phyloP scores from a whole-genome alignment of 2,888 invertebrate genomes.

The Dasypolia templi region DNA sequence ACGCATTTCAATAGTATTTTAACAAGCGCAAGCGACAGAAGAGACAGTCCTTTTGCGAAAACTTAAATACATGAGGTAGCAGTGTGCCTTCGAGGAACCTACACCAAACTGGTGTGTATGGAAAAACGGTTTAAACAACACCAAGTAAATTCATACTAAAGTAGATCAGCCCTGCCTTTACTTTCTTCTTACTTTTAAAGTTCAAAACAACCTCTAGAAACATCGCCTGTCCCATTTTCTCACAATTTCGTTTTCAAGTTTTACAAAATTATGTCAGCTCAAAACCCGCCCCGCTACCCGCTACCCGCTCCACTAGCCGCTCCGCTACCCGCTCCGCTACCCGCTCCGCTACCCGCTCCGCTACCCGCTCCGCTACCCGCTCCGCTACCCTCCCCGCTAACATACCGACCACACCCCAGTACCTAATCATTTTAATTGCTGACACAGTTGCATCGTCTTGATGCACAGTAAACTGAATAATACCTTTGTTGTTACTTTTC shows the following conservation, averaged over 20 bases:
- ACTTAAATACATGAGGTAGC: neutral
- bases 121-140: too few species aligned
- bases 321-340: constrained; percentile 59
- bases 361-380: constrained; percentile 46
- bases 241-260: neutral
- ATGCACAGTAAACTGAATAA: constrained; percentile 81
- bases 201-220: neutral
- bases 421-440: constrained; percentile 87
- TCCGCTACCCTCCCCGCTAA: constrained; percentile 67
- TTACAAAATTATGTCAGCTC: neutral
- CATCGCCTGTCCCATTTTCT: neutral
- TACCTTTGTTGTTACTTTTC: constrained; percentile 81
- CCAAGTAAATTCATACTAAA: neutral
- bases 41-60: neutral
- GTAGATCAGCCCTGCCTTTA: neutral
- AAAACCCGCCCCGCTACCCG: neutral
- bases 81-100: too few species aligned
- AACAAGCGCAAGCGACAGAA: neutral
- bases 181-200: neutral
- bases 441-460: constrained; percentile 84
- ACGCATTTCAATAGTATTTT: neutral
- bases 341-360: constrained; percentile 61
- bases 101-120: too few species aligned
- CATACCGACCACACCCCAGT: constrained; percentile 65
- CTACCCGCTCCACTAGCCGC: too few species aligned